Evolutionary conservation across 2,888 invertebrate genomes (phyloP).

Genomic region (Phrixothrix hirtus): DNA sequence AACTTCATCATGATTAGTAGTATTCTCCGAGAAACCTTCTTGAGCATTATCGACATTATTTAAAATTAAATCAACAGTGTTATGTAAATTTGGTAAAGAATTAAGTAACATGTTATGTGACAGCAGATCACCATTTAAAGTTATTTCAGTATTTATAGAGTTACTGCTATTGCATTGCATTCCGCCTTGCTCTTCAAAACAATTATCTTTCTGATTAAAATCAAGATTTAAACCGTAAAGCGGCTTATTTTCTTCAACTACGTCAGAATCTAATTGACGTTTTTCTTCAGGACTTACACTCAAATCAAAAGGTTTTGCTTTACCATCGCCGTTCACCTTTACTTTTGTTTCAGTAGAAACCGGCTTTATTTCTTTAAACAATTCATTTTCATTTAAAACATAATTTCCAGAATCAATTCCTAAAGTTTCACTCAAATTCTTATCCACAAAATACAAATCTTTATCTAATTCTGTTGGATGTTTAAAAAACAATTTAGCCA

Average conservation of each 20-base stretch:
- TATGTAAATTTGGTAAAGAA: slow-evolving; percentile 40
- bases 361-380: slow-evolving; percentile 45
- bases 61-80: slow-evolving; percentile 47
- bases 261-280: neutral
- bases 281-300: neutral
- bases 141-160: slow-evolving; percentile 20
- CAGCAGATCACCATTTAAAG: slow-evolving; percentile 40
- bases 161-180: neutral
- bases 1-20: too few relatives aligned
- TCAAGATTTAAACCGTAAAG: neutral
- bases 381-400: slow-evolving; percentile 47
- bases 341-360: slow-evolving; percentile 1
- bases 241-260: neutral
- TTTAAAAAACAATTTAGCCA: slow-evolving; percentile 50
- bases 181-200: neutral
- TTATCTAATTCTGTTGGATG: slow-evolving; percentile 35
- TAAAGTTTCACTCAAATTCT: slow-evolving; percentile 46
- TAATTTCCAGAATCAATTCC: slow-evolving; percentile 50
- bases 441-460: slow-evolving; percentile 46
- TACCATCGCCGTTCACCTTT: neutral
- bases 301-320: neutral
- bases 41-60: slow-evolving; percentile 45
- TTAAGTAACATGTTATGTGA: slow-evolving; percentile 43
- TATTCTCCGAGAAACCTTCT: slow-evolving; percentile 43
- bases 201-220: neutral